phyloP scores from a whole-genome alignment of 2,113 vertebrate genomes.

The Chloropsis hardwickii region DNA sequence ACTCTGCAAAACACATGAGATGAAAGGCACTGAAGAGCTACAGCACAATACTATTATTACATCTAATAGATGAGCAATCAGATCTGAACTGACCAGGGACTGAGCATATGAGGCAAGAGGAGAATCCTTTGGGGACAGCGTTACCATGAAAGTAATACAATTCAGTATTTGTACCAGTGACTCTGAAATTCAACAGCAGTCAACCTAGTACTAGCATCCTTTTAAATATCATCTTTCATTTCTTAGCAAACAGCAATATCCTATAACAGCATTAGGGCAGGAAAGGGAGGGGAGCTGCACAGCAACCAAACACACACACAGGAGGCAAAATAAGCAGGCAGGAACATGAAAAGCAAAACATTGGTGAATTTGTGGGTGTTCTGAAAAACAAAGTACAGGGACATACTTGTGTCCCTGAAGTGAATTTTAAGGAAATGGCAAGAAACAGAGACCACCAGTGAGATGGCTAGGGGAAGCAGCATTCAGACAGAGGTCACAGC shows the following conservation, averaged over 20 bases:
- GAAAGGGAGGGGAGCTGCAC: neutral
- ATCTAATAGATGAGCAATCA: constrained; percentile 59
- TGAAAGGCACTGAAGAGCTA: constrained; percentile 13
- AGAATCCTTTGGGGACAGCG: constrained; percentile 27
- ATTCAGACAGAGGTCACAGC: neutral
- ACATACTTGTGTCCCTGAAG: neutral
- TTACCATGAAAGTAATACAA: constrained; percentile 54
- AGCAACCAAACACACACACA: neutral
- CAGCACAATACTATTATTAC: neutral
- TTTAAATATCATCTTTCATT: constrained; percentile 50
- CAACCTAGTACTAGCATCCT: constrained; percentile 18
- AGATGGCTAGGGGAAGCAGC: neutral
- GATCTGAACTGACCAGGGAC: constrained; percentile 26
- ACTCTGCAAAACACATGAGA: constrained; percentile 28
- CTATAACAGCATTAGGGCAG: neutral
- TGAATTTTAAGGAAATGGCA: neutral
- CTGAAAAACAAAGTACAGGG: neutral
- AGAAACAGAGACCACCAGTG: neutral
- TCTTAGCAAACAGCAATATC: constrained; percentile 42
- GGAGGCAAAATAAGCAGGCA: neutral
- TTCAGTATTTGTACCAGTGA: constrained; percentile 15
- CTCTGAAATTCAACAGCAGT: constrained; percentile 48
- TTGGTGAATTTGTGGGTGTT: neutral
- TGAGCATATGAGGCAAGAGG: constrained; percentile 39
- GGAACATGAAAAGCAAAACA: neutral